Conservation (phyloP, 2,888 invertebrate species). For the Steinernema hermaphroditum region DNA sequence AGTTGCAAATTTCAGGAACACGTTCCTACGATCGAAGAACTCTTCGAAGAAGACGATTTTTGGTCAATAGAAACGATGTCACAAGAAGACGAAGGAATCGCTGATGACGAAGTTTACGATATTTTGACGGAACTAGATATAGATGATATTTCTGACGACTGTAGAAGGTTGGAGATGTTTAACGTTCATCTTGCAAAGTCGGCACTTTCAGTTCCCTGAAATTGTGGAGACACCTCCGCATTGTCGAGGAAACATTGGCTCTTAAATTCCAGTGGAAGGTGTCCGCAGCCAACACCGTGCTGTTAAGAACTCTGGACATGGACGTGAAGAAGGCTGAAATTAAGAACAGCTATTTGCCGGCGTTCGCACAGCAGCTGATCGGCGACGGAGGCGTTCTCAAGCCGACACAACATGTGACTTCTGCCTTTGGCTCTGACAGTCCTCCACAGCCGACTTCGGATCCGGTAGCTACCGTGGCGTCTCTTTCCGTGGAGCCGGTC, state of each 20-base stretch:
- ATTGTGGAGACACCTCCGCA: slow-evolving; percentile 52
- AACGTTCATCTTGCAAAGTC: no score
- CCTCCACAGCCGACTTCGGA: not conserved
- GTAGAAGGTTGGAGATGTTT: not conserved
- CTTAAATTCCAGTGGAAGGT: slow-evolving; percentile 54
- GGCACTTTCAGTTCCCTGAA: slow-evolving; percentile 37
- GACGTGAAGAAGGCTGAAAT: slow-evolving; percentile 32
- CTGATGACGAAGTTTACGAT: not conserved
- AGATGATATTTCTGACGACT: slow-evolving; percentile 1
- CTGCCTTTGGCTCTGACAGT: not conserved
- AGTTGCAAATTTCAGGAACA: slow-evolving; percentile 1
- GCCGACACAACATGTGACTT: not conserved
- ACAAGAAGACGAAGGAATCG: not conserved
- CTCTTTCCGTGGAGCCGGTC: slow-evolving; percentile 53
- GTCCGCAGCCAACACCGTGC: slow-evolving; percentile 40
- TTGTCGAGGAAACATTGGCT: slow-evolving; percentile 57
- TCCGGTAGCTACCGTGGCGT: not conserved
- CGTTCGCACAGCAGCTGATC: slow-evolving; percentile 3
- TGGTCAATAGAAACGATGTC: not conserved
- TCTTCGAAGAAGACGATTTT: slow-evolving; percentile 10
- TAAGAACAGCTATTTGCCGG: slow-evolving; percentile 16
- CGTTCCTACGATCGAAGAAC: not conserved
- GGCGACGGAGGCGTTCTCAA: not conserved
- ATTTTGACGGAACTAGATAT: not conserved
- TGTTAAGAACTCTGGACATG: slow-evolving; percentile 43